These are phyloP conservation scores for Anastatus disparis DNA, from an alignment of 1,140 invertebrate species.

Conservation along the genomic window DNA sequence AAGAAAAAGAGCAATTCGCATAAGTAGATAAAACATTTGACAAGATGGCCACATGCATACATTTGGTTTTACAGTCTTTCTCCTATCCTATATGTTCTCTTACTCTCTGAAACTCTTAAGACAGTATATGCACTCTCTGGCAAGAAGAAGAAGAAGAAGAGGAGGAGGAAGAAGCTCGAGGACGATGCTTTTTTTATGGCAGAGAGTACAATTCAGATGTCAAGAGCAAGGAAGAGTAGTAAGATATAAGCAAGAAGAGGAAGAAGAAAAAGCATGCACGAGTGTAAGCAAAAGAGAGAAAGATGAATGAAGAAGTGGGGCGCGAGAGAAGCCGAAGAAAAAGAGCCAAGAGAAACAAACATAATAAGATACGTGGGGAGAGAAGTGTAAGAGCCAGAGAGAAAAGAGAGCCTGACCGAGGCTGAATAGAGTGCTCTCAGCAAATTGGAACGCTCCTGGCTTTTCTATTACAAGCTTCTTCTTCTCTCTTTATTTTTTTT, in stretches of 20 bases:
- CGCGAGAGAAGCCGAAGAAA: conserved; percentile 16
- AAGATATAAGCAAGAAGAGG: conserved; percentile 32
- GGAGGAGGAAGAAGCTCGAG: too few species aligned
- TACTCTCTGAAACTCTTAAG: too few species aligned
- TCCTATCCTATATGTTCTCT: too few species aligned
- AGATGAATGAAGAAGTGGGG: conserved; percentile 6
- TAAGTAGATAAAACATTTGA: conserved; percentile 31
- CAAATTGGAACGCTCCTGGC: conserved; percentile 47
- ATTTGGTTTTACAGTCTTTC: too few species aligned
- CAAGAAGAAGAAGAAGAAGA: too few species aligned
- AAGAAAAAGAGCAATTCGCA: conserved; percentile 8
- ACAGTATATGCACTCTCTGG: too few species aligned
- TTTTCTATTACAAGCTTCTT: conserved; percentile 44
- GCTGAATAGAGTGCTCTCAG: conserved; percentile 46
- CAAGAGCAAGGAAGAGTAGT: conserved; percentile 38
- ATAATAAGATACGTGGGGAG: conserved; percentile 46
- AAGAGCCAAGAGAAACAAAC: conserved; percentile 48
- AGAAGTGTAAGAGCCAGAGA: conserved; percentile 42
- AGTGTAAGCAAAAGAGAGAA: conserved; percentile 8
- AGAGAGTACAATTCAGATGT: conserved; percentile 18
- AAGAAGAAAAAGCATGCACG: conserved; percentile 33
- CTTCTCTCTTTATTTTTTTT: not conserved
- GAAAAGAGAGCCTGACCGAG: conserved; percentile 42
- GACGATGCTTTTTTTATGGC: conserved; percentile 26
- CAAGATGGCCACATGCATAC: not conserved